These are phyloP conservation scores for Okapia johnstoni DNA, from an alignment of 2,113 vertebrate genomes.

Conservation along the genomic window DNA sequence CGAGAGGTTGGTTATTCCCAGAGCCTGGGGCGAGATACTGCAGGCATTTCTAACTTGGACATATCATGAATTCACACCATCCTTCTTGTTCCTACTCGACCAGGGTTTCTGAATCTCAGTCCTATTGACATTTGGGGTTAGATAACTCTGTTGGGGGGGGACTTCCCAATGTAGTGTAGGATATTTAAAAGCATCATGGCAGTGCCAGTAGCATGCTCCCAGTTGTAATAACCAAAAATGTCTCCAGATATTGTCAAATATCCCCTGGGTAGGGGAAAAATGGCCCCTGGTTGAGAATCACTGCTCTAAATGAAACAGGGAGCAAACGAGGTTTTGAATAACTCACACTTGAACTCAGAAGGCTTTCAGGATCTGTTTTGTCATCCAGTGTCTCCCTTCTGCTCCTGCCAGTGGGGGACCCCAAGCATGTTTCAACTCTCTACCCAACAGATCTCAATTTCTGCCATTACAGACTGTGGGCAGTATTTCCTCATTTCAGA, in stretches of 20 bases:
- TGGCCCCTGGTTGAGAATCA: background rate
- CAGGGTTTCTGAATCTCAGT: background rate
- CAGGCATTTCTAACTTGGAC: background rate
- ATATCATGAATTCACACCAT: background rate
- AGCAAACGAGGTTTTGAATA: background rate
- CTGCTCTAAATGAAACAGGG: background rate
- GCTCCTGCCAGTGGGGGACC: background rate
- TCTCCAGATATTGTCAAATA: background rate
- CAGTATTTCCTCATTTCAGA: conserved; percentile 59
- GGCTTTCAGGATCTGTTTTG: background rate
- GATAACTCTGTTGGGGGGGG: background rate
- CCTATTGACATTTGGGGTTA: too few relatives aligned
- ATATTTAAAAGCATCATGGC: background rate
- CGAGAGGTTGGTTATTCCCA: background rate
- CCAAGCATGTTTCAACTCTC: background rate
- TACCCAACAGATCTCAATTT: background rate
- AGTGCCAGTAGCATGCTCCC: background rate
- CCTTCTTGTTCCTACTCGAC: background rate
- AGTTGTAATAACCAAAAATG: background rate
- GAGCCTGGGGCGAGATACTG: background rate
- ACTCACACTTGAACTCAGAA: background rate
- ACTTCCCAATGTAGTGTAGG: background rate
- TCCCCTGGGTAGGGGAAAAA: background rate
- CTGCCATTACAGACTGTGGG: background rate
- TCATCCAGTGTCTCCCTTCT: background rate